Evolutionary conservation across 1,140 invertebrate genomes (phyloP), one percentile per base, ranked within the genome.

Genomic region (Diabrotica undecimpunctata): DNA sequence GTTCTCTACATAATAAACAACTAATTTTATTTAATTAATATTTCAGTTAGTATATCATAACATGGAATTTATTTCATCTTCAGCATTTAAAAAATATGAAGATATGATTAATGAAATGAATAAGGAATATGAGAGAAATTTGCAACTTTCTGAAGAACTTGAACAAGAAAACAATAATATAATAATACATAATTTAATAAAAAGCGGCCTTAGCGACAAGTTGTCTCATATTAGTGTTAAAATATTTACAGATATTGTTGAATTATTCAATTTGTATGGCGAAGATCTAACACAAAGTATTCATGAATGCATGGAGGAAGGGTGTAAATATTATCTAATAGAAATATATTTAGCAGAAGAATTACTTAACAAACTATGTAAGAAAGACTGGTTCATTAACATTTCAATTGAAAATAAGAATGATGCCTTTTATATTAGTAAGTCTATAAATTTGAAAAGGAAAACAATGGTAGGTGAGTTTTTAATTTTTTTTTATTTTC

Each of bases 281-380:
- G 41, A 61, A 41, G 59, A 61, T 51, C 10, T 61, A 35, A 37
- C 35, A 52, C 10, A n/a, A 7, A 14, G 35, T 10, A 8, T 51
- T 25, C 11, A 12, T 12, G 25, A 61, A 5, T 61, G 7, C n/a
- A n/a, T n/a, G 11, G 39, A 25, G 10, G 9, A 61, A 14, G 8
- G 14, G 11, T 25, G 59, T 36, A 61, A 61, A n/a, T 61, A 14
- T 61, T 61, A 61, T 61, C 25, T 61, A n/a, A 35, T 61, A 11
- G 59, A 61, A n/a, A 50, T 51, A 10, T 61, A 61, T 11, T 36
- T 52, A 25, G 14, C 59, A 61, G 41, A 61, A 51, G 41, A 37
- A 51, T 51, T 61, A 5, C 11, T 52, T 6, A 37, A 61, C 13
- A 61, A 61, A 13, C 25, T 52, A 25, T 13, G 41, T 8, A 39